Conservation (phyloP, 2,113 vertebrate species). For the Fukomys damarensis region DNA sequence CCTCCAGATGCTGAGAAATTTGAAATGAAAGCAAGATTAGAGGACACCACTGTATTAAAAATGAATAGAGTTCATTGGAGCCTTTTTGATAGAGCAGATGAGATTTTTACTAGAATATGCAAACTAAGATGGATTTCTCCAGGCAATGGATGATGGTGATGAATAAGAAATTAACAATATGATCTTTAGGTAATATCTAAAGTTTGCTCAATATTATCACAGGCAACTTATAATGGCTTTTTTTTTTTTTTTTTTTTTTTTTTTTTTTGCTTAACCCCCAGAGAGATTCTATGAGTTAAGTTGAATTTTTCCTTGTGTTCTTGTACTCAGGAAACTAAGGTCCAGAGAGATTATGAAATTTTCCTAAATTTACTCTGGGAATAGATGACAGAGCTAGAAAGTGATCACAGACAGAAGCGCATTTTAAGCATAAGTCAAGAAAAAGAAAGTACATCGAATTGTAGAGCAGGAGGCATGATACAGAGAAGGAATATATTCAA, state of each 20-base stretch:
- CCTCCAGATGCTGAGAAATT: neutral
- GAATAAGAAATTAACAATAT: neutral
- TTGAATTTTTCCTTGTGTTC: neutral
- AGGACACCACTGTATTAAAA: neutral
- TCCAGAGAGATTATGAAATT: neutral
- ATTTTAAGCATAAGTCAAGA: neutral
- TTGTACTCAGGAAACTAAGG: neutral
- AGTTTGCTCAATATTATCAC: neutral
- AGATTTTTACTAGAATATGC: neutral
- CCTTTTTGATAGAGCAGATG: neutral
- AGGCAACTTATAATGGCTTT: neutral
- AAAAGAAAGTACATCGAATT: neutral
- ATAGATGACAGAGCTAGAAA: neutral
- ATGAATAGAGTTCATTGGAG: neutral
- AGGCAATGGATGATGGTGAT: neutral
- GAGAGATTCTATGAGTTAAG: neutral
- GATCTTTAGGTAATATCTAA: neutral
- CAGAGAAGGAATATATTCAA: neutral
- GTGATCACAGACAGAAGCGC: neutral
- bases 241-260: neutral
- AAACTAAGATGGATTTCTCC: neutral
- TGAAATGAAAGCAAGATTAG: neutral
- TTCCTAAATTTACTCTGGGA: neutral
- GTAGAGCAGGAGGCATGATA: neutral
- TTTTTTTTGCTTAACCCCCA: conserved; percentile 3